Evolutionary conservation across 2,113 vertebrate species (phyloP), one percentile per base, ranked within the genome.

Genomic region (Eublepharis macularius): DNA sequence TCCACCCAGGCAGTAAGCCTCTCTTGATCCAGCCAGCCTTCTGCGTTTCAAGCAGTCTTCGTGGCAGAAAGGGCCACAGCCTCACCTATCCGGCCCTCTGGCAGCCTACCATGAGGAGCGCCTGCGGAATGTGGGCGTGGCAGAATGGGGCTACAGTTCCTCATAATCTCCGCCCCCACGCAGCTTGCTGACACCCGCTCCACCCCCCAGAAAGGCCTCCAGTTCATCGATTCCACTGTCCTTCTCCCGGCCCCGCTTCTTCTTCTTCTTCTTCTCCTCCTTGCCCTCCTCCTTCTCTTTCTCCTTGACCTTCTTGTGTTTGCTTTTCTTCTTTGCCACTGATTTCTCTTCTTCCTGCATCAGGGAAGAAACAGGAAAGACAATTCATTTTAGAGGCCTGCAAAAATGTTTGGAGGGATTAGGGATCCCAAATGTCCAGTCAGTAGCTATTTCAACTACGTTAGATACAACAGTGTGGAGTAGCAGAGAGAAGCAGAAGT

Each of bases 161-260:
- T 99, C 99, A 0, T 99, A 99, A 92, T 99, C 99, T 0, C 98
- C 98, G 0, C 97, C 98, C 0, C 97, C 97, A 39, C 81, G 94
- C 34, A 95, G 95, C 82, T 96, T 88, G 94, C 90, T 17, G 39
- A 81, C 0, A 1, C 90, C 86, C 0, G 89, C 94, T 39, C 95
- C 92, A 5, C 98, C 97, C 1, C 96, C 97, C 87, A 99, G 94
- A 87, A 99, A 99, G 89, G 98, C 98, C 93, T 99, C 98, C 92
- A 99, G 94, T 94, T 98, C 98, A 7, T 97, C 98, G 47, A 97
- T 94, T 0, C 97, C 95, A 0, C 91, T 97, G 0, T 93, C 93
- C 89, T 96, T 98, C 93, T 96, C 98, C 85, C 90, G 91, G 88
- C 95, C 93, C 1, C 95, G 93, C 45, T 96, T 96, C 85, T 96